Percentiles rank a stretch among this genome's conserved stretches.
phyloP scores from a whole-genome alignment of 1,140 invertebrate species.

The Orchesella cincta region DNA sequence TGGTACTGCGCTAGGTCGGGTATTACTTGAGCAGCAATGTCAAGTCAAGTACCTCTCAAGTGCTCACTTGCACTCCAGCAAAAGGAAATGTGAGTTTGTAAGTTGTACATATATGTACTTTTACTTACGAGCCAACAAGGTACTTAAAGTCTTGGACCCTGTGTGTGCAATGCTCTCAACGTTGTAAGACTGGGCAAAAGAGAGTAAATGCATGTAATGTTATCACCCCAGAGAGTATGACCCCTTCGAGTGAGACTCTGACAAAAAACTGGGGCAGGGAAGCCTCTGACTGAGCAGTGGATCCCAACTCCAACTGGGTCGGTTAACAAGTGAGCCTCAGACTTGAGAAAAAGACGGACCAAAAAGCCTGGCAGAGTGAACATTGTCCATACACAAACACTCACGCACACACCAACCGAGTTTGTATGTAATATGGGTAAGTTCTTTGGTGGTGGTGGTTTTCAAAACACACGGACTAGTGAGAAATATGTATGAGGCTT shows the following conservation, averaged over 20 bases:
- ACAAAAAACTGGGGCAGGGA: slow-evolving; percentile 48
- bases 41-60: slow-evolving; percentile 27
- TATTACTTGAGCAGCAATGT: not conserved
- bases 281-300: slow-evolving; percentile 48
- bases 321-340: slow-evolving; percentile 26
- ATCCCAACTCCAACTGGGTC: slow-evolving; percentile 38
- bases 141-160: slow-evolving; percentile 18
- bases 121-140: not conserved
- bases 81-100: too few species aligned
- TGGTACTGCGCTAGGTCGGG: slow-evolving; percentile 15
- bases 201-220: slow-evolving; percentile 21
- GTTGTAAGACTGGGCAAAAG: not conserved
- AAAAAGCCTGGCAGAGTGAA: not conserved
- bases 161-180: not conserved
- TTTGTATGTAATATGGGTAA: too few species aligned
- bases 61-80: too few species aligned
- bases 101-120: not conserved
- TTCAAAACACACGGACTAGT: too few species aligned
- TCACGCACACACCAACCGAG: too few species aligned
- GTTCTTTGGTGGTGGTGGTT: too few species aligned
- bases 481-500: too few species aligned
- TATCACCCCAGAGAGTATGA: slow-evolving; percentile 33
- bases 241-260: slow-evolving; percentile 40
- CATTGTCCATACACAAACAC: too few species aligned
- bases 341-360: slow-evolving; percentile 12